Evolutionary conservation across 2,113 vertebrate species (phyloP).

Genomic region (Scomber japonicus): DNA sequence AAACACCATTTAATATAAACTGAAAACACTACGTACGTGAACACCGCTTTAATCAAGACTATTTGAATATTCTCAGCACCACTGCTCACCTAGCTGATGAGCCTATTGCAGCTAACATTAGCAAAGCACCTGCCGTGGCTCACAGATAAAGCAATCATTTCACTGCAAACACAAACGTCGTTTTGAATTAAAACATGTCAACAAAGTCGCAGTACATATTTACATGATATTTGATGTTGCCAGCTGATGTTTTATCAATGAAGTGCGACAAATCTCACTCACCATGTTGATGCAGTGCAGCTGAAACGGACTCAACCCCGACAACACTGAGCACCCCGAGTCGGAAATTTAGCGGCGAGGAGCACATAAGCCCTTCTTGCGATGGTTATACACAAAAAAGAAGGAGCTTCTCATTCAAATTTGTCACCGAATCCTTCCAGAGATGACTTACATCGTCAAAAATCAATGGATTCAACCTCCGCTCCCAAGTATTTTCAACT

Average conservation of each 20-base stretch:
- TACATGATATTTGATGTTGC: background rate
- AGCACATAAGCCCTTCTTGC: conserved; percentile 83
- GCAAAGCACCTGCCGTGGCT: conserved; percentile 34
- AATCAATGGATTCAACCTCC: conserved; percentile 72
- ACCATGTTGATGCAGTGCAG: conserved; percentile 86
- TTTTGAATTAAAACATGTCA: background rate
- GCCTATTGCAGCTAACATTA: no score
- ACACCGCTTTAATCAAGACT: background rate
- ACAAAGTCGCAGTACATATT: background rate
- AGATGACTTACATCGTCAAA: conserved; percentile 60
- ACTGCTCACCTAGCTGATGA: conserved; percentile 16
- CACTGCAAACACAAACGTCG: background rate
- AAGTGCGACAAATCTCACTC: conserved; percentile 57
- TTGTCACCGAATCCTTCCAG: conserved; percentile 20
- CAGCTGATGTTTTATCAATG: background rate
- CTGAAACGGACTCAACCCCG: conserved; percentile 77
- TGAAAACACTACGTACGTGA: background rate
- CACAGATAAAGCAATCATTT: conserved; percentile 48
- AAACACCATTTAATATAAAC: background rate
- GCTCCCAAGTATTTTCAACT: conserved; percentile 83
- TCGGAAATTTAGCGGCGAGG: conserved; percentile 81
- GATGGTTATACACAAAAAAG: conserved; percentile 57
- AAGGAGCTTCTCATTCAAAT: conserved; percentile 58
- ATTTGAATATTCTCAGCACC: no score
- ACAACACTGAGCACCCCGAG: conserved; percentile 80